Conservation (phyloP, 2,797 vertebrate genomes). For the Enteromius radiatus region DNA sequence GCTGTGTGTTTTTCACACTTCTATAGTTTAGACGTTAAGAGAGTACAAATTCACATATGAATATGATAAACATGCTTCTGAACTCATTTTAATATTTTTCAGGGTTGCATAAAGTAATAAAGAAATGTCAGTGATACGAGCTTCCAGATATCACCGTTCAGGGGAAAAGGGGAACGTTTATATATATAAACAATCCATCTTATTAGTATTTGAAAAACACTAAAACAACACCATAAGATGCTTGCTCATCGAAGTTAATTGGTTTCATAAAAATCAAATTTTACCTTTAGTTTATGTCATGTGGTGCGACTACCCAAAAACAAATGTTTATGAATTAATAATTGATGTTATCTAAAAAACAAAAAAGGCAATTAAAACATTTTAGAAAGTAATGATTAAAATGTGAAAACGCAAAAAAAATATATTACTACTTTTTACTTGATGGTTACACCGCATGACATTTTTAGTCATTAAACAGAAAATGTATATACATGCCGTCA, state of each 20-base stretch:
- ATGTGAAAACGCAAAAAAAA: neutral
- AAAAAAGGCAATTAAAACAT: too few relatives aligned
- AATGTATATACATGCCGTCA: too few relatives aligned
- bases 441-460: neutral
- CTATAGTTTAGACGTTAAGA: neutral
- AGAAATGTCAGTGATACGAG: neutral
- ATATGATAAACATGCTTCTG: neutral
- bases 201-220: neutral
- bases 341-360: neutral
- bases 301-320: neutral
- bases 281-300: neutral
- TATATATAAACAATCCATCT: neutral
- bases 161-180: too few relatives aligned
- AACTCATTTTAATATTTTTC: neutral
- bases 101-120: neutral
- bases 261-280: neutral
- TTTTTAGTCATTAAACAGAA: neutral
- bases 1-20: neutral
- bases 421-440: neutral
- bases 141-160: neutral
- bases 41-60: neutral
- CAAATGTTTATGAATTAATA: neutral
- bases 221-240: neutral
- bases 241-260: neutral
- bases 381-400: neutral